phyloP scores from a whole-genome alignment of 2,888 invertebrate species.

The Drosophila merina region DNA sequence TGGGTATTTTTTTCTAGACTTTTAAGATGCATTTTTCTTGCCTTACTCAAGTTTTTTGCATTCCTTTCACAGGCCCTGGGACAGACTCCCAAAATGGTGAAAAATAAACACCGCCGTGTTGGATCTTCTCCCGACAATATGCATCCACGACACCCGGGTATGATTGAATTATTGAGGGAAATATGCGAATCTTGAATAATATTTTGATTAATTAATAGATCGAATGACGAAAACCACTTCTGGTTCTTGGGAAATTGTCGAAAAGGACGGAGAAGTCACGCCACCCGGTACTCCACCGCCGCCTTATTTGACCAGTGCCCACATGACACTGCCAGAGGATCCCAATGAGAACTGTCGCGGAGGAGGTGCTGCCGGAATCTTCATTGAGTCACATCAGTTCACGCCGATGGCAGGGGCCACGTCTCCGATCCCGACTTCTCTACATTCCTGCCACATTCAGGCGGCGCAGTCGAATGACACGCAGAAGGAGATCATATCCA shows the following conservation, averaged over 20 bases:
- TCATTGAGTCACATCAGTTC: constrained; percentile 78
- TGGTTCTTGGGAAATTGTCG: constrained; percentile 83
- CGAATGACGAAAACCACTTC: constrained; percentile 82
- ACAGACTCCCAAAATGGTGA: constrained; percentile 82
- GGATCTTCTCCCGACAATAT: constrained; percentile 84
- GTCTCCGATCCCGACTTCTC: constrained; percentile 60
- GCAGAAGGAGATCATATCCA: constrained; percentile 94
- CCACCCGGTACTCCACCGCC: constrained; percentile 96
- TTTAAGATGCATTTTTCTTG: background rate
- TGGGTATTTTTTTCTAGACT: background rate
- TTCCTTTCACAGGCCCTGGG: constrained; percentile 80
- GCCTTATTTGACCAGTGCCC: constrained; percentile 86
- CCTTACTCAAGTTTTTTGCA: background rate
- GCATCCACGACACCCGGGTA: constrained; percentile 82
- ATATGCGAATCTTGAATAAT: background rate
- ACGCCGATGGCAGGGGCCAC: constrained; percentile 67
- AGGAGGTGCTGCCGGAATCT: constrained; percentile 61
- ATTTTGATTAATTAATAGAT: constrained; percentile 59
- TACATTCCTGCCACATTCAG: constrained; percentile 81
- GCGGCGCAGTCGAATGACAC: constrained; percentile 81
- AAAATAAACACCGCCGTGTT: constrained; percentile 83
- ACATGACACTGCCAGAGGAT: constrained; percentile 74
- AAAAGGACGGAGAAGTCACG: constrained; percentile 85
- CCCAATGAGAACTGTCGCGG: constrained; percentile 58
- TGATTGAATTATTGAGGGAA: constrained; percentile 14